phyloP scores from a whole-genome alignment of 2,113 vertebrate species.

The Lycocorax pyrrhopterus region DNA sequence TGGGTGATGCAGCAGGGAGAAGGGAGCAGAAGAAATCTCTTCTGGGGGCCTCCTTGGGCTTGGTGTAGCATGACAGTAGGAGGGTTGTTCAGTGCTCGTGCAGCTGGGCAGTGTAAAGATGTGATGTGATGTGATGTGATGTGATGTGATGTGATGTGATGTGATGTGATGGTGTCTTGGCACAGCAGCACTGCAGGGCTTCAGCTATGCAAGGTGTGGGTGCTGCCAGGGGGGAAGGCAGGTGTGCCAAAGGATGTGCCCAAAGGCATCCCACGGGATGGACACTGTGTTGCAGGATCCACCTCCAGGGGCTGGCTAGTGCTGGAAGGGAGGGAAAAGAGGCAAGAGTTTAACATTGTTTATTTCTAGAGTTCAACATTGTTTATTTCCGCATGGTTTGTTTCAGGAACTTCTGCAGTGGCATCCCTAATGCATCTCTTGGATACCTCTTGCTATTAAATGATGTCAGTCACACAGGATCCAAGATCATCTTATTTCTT shows the following conservation, averaged over 20 bases:
- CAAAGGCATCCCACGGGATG: background rate
- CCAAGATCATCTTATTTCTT: background rate
- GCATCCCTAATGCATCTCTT: background rate
- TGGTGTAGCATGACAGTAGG: background rate
- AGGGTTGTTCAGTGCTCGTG: fast-evolving
- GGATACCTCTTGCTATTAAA: background rate
- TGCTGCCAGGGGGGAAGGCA: background rate
- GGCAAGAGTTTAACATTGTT: background rate
- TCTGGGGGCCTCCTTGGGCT: background rate
- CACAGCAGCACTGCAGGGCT: fast-evolving
- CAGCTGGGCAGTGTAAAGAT: background rate
- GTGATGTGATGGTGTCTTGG: background rate
- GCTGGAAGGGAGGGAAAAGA: background rate
- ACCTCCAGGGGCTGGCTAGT: background rate
- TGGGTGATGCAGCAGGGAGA: background rate
- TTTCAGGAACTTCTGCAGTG: background rate
- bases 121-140: too few species aligned
- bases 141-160: background rate
- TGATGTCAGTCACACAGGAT: background rate
- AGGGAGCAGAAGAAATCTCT: background rate
- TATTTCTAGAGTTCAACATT: background rate
- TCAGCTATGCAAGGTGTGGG: background rate
- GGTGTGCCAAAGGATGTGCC: background rate
- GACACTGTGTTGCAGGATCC: fast-evolving
- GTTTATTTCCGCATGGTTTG: background rate